These are phyloP conservation scores for Colossoma macropomum DNA, from an alignment of 2,113 vertebrate species.

Conservation along the genomic window DNA sequence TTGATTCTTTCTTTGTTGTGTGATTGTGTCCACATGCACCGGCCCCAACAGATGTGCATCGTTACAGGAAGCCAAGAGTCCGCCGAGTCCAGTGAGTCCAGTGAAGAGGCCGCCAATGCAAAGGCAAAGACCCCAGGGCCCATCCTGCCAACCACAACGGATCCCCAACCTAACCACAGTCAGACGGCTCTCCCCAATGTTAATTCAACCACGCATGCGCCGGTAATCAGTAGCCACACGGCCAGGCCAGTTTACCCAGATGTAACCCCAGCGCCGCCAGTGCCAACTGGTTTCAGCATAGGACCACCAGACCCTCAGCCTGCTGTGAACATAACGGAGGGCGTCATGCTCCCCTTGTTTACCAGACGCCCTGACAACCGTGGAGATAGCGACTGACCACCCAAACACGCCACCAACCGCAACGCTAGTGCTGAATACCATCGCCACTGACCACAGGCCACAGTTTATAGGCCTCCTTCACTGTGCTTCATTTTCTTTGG, in stretches of 20 bases:
- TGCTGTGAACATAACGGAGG: not conserved
- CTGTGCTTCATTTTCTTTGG: no score
- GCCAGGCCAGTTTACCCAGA: not conserved
- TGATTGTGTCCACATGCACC: not conserved
- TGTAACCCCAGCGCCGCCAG: not conserved
- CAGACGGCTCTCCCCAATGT: not conserved
- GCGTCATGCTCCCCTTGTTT: not conserved
- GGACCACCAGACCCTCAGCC: not conserved
- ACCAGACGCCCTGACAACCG: not conserved
- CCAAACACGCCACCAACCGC: not conserved
- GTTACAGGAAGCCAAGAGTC: constrained; percentile 40
- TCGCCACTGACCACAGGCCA: no score
- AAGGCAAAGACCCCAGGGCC: not conserved
- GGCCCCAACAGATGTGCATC: not conserved
- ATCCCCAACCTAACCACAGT: no score
- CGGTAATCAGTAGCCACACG: not conserved
- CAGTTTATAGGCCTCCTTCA: no score
- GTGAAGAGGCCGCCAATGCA: constrained; percentile 56
- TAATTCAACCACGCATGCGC: no score
- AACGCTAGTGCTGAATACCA: no score
- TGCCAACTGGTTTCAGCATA: not conserved
- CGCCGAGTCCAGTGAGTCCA: constrained; percentile 57
- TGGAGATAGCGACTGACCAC: not conserved
- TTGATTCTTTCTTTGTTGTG: no score
- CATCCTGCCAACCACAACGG: not conserved